Base-by-base conservation (phyloP, 2,113 vertebrate species). In the Calidris pugnax region DNA sequence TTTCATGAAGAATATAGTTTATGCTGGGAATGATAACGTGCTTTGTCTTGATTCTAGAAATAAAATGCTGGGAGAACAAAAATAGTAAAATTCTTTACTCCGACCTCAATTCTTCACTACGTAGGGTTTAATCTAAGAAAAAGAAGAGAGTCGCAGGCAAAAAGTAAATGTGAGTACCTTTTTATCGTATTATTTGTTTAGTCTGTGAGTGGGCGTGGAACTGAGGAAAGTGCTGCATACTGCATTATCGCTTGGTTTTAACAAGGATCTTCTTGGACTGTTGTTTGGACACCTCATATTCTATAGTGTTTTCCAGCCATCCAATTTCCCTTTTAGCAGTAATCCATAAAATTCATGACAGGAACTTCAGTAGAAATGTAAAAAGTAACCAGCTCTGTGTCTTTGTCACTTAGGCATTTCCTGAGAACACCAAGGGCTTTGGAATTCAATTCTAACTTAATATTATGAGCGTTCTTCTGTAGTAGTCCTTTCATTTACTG, bases 131-230 rank as follows among this genome's bases (percentile, higher is more conserved):
- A 59, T 35, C 22, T 10, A 75, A 50, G 18, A 75, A 26, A 39
- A 89, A 24, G 14, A 77, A 56, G 50, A 56, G 64, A 62, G 7
- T 24, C 0, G 0, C 0, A 0, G 41, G 53, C 3, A 23, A 73
- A 50, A 84, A 67, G 23, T 30, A 63, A 47, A 78, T 43, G 18
- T 55, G 20, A 51, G 14, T 55, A 63, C 3, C 4, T 68, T 62
- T 72, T 82, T 28, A 41, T 64, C 6, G 1, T 35, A 3, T 32
- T 75, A 15, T 80, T 72, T 64, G 32, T 68, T 57, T 76, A n/a
- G 7, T 43, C 26, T 82, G 6, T 27, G 14, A 55, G 79, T 68
- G 89, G 15, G 6, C 41, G 20, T 71, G 22, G 12, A 62, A 71
- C 41, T 71, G 48, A 53, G 67, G 56, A 30, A 32, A 47, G 5